Base-by-base conservation (phyloP, 2,888 invertebrate genomes). In the Aplocera efformata region DNA sequence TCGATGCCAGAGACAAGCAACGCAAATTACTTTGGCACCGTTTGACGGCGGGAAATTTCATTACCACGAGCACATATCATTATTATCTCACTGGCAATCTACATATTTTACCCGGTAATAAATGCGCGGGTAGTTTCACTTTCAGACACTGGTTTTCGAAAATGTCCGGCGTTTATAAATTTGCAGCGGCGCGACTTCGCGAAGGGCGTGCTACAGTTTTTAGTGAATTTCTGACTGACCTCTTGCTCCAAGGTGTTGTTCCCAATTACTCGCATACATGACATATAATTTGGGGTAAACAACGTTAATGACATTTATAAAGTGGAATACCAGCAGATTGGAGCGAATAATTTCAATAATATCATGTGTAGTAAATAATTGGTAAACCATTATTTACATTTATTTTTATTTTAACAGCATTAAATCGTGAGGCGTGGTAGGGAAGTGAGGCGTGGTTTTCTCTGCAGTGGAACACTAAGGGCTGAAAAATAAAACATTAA, bases 41-140 rank as follows among this genome's bases (percentile, higher is more conserved):
- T 88, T 88, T 88, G 88, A 88, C 85, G 80, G 80, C 85, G 83
- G 85, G 85, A 86, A 88, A 88, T 86, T 88, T 88, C 88, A 86
- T 88, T 88, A 86, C 86, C 85, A 86, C 82, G 75, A 83, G 86
- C 86, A 88, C 88, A 88, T 86, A 88, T 88, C 86, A 86, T 88
- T 86, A 88, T 88, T 88, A 86, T 86, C 86, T 86, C 67, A 70
- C 71, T 71, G 68, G 76, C 88, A 86, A 88, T 88, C 88, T 88
- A 86, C 88, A 86, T 86, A 86, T 86, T 88, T 86, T 86, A 83
- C 82, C 74, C 73, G 67, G 83, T 81, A 85, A 86, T 86, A 86
- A 86, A 85, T 83, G 84, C 76, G 72, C 79, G 75, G 75, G 81
- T 79, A 82, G 86, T 88, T 88, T 88, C 88, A 86, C 88, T 88